A percentile compares a stretch with the other conserved stretches of the same genome.
These are phyloP conservation scores for Cephalotes varians DNA, from an alignment of 2,888 invertebrate genomes.

Conservation along the genomic window DNA sequence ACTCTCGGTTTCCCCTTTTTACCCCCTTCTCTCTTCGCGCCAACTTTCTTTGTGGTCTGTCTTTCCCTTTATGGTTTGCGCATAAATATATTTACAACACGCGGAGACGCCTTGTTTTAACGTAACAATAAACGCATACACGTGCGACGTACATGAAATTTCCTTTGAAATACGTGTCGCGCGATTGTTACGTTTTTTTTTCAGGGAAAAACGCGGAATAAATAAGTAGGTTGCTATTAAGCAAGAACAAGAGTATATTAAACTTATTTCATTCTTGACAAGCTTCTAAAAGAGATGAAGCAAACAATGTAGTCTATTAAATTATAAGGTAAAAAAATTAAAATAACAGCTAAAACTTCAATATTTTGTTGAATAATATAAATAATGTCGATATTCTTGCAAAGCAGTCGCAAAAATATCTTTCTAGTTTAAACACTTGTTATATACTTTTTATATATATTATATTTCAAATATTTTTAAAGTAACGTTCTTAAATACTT, in stretches of 20 bases:
- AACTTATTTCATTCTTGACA: neutral
- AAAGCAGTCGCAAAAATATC: neutral
- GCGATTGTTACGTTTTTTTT: conserved; percentile 13
- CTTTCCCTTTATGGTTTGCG: neutral
- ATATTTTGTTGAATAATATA: neutral
- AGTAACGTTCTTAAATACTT: neutral
- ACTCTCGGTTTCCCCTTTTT: conserved; percentile 10
- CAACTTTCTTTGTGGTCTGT: conserved; percentile 34
- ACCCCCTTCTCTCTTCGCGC: neutral
- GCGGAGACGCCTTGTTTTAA: conserved; percentile 33
- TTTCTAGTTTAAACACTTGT: too few species aligned
- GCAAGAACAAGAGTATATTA: neutral
- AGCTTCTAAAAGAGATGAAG: conserved; percentile 2
- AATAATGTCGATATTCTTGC: neutral
- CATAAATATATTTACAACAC: conserved; percentile 43
- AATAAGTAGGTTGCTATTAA: conserved; percentile 16
- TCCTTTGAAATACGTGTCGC: conserved; percentile 23
- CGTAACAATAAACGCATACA: conserved; percentile 30
- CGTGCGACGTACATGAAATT: neutral
- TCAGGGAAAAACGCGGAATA: neutral
- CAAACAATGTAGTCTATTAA: neutral
- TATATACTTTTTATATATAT: too few species aligned
- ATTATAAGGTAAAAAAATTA: neutral
- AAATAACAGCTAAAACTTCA: neutral
- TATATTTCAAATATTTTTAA: too few species aligned